phyloP scores from a whole-genome alignment of 2,888 invertebrate genomes.

The Linnaemya vulpina region DNA sequence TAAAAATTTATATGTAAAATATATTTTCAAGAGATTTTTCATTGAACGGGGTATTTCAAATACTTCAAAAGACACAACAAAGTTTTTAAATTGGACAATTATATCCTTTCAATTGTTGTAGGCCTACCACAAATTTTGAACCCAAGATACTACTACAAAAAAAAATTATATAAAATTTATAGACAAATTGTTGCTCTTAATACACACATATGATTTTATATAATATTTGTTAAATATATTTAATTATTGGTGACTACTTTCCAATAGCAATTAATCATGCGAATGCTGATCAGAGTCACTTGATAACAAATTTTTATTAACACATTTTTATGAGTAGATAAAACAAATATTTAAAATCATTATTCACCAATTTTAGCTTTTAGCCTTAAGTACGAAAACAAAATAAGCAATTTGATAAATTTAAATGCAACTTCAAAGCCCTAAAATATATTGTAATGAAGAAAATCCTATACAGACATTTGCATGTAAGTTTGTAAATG shows the following conservation, averaged over 20 bases:
- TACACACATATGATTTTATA: background rate
- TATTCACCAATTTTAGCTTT: constrained; percentile 61
- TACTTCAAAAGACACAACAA: too few species aligned
- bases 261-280: background rate
- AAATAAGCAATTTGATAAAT: constrained; percentile 44
- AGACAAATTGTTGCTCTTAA: constrained; percentile 1
- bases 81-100: too few species aligned
- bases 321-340: constrained; percentile 18
- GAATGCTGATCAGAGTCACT: background rate
- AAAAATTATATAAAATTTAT: background rate
- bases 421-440: constrained; percentile 23
- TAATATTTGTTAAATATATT: background rate
- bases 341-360: constrained; percentile 53
- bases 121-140: background rate
- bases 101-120: too few species aligned
- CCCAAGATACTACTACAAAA: background rate
- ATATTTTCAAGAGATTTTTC: too few species aligned
- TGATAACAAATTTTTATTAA: constrained; percentile 6
- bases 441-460: constrained; percentile 33
- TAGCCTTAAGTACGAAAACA: constrained; percentile 53
- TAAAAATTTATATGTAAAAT: too few species aligned
- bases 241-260: background rate
- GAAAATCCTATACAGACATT: background rate
- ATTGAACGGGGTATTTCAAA: too few species aligned
- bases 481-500: background rate